Percentiles rank a stretch among this genome's conserved stretches.
Conservation (phyloP, 2,113 vertebrate species). For the Cheirogaleus medius region DNA sequence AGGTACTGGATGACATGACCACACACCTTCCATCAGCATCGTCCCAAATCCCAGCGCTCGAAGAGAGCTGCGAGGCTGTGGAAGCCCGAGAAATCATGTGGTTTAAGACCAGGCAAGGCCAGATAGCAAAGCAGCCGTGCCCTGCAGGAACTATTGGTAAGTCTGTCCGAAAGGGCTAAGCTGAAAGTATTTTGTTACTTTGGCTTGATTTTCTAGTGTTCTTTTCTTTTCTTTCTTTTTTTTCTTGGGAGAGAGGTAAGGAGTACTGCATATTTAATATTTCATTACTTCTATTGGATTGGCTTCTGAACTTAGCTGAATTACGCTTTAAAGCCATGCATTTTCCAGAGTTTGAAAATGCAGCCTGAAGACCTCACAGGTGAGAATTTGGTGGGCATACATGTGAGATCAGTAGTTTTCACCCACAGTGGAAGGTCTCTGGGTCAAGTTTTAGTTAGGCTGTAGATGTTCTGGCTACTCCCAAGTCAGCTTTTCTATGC, state of each 20-base stretch:
- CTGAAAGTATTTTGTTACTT: fast-evolving
- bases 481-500: background rate
- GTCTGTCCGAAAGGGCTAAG: fast-evolving
- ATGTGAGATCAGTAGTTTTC: background rate
- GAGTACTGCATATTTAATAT: constrained; percentile 13
- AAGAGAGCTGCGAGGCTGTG: constrained; percentile 92
- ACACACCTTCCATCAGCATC: constrained; percentile 83
- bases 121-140: constrained; percentile 90
- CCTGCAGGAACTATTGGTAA: constrained; percentile 93
- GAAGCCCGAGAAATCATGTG: constrained; percentile 93
- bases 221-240: too few relatives aligned
- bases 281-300: background rate
- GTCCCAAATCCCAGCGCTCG: constrained; percentile 90
- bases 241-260: too few relatives aligned
- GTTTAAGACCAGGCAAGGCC: constrained; percentile 94
- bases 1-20: constrained; percentile 81
- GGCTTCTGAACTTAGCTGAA: background rate
- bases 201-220: background rate
- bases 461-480: background rate
- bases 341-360: background rate
- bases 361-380: background rate
- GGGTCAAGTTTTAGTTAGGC: background rate
- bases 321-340: background rate
- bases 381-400: background rate
- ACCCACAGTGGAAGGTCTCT: background rate